phyloP scores from a whole-genome alignment of 92 coral and sea anemone species.

The Epizoanthus stellaris region DNA sequence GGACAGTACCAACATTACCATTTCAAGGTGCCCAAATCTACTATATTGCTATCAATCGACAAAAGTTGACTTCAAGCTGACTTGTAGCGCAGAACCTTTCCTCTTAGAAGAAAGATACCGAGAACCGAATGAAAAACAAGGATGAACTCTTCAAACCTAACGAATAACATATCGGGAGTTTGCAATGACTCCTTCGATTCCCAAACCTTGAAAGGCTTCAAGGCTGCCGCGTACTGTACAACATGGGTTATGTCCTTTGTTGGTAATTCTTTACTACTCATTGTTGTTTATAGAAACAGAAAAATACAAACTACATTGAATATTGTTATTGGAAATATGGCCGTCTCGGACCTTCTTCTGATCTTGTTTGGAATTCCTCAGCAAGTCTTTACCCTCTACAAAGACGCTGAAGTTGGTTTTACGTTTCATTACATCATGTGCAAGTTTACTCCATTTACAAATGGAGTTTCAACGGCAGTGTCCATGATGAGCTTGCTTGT shows the following conservation, averaged over 20 bases:
- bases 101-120: no score
- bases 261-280: neutral
- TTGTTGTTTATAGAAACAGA: constrained; percentile 7
- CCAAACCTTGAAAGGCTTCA: neutral
- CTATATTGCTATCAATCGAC: no score
- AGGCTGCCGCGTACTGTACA: constrained; percentile 5
- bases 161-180: no score
- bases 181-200: no score
- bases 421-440: constrained; percentile 20
- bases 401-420: neutral
- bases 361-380: constrained; percentile 13
- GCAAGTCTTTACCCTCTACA: neutral
- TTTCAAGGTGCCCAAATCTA: no score
- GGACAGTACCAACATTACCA: no score
- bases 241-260: neutral
- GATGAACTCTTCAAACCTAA: no score
- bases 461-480: constrained; percentile 19
- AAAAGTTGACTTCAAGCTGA: no score
- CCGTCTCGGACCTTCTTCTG: constrained; percentile 26
- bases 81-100: no score
- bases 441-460: constrained; percentile 26
- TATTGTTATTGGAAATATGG: constrained; percentile 20
- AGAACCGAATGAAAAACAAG: no score
- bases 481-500: constrained; percentile 21
- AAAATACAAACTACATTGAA: constrained; percentile 9